A percentile compares a stretch with the other conserved stretches of the same genome.
Conservation (phyloP, 2,797 vertebrate species). For the Artibeus lituratus region DNA sequence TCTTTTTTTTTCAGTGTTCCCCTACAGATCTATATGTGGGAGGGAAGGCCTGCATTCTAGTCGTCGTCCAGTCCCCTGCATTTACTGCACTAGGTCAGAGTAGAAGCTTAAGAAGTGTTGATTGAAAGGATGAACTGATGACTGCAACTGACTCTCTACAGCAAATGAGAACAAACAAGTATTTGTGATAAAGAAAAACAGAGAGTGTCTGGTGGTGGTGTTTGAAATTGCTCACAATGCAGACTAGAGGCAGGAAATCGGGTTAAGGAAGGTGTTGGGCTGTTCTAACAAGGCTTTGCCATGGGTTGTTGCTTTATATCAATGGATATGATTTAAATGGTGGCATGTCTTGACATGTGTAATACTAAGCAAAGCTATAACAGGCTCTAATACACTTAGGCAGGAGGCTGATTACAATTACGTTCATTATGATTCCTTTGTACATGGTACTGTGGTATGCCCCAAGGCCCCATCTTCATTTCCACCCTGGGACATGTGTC, state of each 20-base stretch:
- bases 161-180: background rate
- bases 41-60: background rate
- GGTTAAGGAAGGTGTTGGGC: background rate
- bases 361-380: background rate
- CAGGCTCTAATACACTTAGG: background rate
- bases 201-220: background rate
- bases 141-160: background rate
- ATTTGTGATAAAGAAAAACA: background rate
- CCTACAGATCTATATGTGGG: background rate
- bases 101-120: background rate
- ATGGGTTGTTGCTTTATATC: background rate
- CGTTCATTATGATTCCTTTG: background rate
- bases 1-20: background rate
- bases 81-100: background rate
- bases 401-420: constrained; percentile 46
- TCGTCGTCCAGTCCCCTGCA: background rate
- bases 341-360: background rate
- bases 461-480: background rate
- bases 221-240: background rate
- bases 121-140: background rate
- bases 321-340: background rate
- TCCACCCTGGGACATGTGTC: background rate
- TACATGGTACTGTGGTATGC: background rate
- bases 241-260: background rate
- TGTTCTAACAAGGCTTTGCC: background rate